Evolutionary conservation across 2,797 vertebrate genomes (phyloP), one percentile per base, ranked within the genome.

Genomic region (Tarsius wallacei): DNA sequence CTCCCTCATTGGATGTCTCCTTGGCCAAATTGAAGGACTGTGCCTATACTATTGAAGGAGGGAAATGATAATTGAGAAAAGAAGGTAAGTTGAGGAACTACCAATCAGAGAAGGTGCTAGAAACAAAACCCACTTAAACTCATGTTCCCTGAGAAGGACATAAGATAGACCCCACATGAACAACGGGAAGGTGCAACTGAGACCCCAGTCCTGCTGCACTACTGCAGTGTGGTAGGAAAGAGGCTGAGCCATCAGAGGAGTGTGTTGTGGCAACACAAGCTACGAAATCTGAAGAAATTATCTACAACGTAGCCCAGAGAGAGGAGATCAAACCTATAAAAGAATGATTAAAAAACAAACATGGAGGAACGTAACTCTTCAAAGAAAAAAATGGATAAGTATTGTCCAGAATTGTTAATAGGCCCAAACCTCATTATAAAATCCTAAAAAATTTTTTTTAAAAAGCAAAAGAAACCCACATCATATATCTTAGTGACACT

Each of bases 381-480:
- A 83, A 66, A 85, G 71, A 88, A 42, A 74, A 42, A 49, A 83
- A 91, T 68, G 13, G 66, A 47, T 88, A 51, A 78, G 49, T 93
- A 70, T 78, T 91, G 87, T 83, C 53, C 57, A 36, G 11, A 66
- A 87, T 49, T 49, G 22, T 28, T 77, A 33, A 64, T 31, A 80
- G 28, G 55, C 0, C 49, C 8, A 88, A 87, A 80, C 26, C 22
- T 93, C 64, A 74, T 85, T 83, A 87, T 51, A 24, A 63, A 93
- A 70, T 83, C 26, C 74, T 61, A 74, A 95, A 51, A 81, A 33
- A 42, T 42, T 42, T 42, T 42, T 42, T 42, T 42, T 21, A 93
- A 47, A 22, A 90, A 90, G 59, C 90, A 82, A 95, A 89, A 82
- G 8, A 85, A 94, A 95, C 53, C 49, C 11, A 71, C 1, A 66